Evolutionary conservation across 2,888 invertebrate genomes (phyloP).

Genomic region (Carterocephalus palaemon): DNA sequence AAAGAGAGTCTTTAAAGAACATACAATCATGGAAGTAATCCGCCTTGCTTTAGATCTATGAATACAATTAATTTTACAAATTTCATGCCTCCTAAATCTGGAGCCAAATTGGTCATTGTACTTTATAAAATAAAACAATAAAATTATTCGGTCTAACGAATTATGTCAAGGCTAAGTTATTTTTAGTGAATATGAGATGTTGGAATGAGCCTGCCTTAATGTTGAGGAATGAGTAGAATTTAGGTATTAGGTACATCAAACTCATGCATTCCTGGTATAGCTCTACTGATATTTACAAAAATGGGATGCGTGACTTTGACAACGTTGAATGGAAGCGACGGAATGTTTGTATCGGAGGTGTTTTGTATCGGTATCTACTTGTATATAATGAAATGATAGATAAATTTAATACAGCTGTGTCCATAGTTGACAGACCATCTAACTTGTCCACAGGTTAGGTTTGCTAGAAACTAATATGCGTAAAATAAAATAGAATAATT

Average conservation of each 20-base stretch:
- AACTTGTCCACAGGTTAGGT: conserved; percentile 17
- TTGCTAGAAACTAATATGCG: conserved; percentile 5
- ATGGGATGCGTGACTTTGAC: conserved; percentile 14
- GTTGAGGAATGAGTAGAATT: conserved; percentile 16
- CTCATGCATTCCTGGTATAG: conserved; percentile 7
- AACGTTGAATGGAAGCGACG: conserved; percentile 7
- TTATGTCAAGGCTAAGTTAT: conserved; percentile 9
- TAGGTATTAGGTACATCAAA: conserved; percentile 12
- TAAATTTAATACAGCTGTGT: conserved; percentile 7
- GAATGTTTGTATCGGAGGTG: conserved; percentile 20
- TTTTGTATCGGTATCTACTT: conserved; percentile 21
- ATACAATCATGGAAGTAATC: too few relatives aligned
- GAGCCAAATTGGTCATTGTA: too few relatives aligned
- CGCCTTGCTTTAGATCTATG: too few relatives aligned
- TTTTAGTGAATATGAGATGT: conserved; percentile 18
- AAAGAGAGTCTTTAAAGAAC: too few relatives aligned
- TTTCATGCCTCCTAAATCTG: too few relatives aligned
- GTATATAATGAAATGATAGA: conserved; percentile 14
- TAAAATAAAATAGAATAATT: conserved; percentile 19
- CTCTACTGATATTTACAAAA: not conserved
- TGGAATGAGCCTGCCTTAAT: conserved; percentile 23
- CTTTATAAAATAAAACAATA: too few relatives aligned
- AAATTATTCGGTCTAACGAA: conserved; percentile 13
- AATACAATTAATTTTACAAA: too few relatives aligned
- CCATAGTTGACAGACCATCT: conserved; percentile 7